Evolutionary conservation across 2,797 vertebrate species (phyloP).

Genomic region (Hephaestus fuliginosus): DNA sequence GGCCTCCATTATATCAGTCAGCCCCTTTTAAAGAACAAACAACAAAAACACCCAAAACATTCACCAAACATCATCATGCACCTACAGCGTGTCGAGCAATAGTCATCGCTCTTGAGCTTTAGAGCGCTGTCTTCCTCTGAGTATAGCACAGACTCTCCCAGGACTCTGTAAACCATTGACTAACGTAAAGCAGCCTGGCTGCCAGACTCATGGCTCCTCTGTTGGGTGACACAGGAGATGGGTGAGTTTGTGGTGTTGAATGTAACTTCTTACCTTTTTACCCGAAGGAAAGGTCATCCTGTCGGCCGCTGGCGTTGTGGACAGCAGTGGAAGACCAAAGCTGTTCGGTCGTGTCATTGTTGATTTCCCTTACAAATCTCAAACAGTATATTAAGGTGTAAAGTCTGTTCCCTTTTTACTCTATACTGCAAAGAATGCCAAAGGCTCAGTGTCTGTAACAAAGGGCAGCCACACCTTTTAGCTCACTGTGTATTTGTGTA

Average conservation of each 20-base stretch:
- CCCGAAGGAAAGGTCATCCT: slow-evolving; percentile 41
- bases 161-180: slow-evolving; percentile 28
- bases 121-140: neutral
- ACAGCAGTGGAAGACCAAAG: slow-evolving; percentile 32
- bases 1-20: neutral
- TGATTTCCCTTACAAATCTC: neutral
- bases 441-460: neutral
- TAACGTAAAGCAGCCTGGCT: slow-evolving; percentile 12
- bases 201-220: slow-evolving; percentile 23
- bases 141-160: neutral
- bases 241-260: slow-evolving; percentile 47
- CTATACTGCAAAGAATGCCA: neutral
- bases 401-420: neutral
- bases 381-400: neutral
- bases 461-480: neutral
- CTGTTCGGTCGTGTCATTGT: slow-evolving; percentile 6
- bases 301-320: slow-evolving; percentile 37
- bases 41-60: neutral
- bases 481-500: neutral
- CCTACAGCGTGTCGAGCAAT: neutral
- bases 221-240: slow-evolving; percentile 57
- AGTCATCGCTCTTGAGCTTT: neutral
- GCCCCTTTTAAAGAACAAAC: neutral
- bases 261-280: slow-evolving; percentile 53
- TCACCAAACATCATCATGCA: neutral